A percentile compares a stretch with the other conserved stretches of the same genome.
Conservation (phyloP, 2,888 invertebrate species). For the Oscheius sp. region DNA sequence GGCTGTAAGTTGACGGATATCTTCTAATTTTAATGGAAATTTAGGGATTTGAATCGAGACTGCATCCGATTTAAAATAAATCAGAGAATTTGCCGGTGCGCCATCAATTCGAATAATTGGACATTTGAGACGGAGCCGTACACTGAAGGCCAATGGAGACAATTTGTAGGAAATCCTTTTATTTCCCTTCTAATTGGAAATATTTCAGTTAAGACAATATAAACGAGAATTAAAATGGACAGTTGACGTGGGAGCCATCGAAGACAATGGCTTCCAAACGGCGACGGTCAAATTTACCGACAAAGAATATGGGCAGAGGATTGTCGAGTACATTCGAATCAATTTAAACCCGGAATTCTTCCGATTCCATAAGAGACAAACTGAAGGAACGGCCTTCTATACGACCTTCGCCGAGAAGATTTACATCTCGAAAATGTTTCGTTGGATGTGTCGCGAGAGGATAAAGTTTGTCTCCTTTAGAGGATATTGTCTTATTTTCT, state of each 20-base stretch:
- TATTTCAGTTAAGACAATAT: background rate
- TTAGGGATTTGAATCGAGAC: background rate
- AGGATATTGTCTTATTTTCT: no score
- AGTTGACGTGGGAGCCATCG: no score
- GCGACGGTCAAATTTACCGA: background rate
- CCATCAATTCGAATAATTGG: background rate
- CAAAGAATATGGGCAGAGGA: background rate
- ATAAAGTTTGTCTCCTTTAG: no score
- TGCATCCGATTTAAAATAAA: background rate
- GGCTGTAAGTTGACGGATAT: no score
- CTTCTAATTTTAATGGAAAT: no score
- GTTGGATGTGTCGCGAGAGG: no score
- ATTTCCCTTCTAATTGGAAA: background rate
- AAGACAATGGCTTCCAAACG: no score
- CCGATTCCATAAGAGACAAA: background rate
- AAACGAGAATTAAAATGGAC: no score
- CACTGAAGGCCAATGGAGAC: background rate
- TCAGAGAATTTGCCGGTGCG: conserved; percentile 5
- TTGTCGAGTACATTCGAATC: background rate
- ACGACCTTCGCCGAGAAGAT: background rate
- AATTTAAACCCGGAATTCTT: background rate
- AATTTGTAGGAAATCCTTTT: background rate
- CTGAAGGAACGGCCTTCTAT: background rate
- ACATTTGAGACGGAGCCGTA: background rate
- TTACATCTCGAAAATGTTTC: background rate